These are phyloP conservation scores for Phyllostomus hastatus DNA, from an alignment of 2,113 vertebrate genomes.

Conservation along the genomic window DNA sequence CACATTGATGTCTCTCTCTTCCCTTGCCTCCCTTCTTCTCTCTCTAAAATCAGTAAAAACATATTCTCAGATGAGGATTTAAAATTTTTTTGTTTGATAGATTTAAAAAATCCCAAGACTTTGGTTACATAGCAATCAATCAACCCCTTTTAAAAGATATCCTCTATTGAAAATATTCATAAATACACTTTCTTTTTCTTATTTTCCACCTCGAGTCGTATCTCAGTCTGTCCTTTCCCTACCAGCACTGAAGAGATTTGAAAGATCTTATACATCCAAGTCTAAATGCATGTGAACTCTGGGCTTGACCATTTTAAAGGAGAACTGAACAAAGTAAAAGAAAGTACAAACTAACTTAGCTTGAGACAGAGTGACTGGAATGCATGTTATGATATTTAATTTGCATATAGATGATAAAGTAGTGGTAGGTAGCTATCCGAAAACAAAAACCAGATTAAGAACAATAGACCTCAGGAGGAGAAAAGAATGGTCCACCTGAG, in stretches of 20 bases:
- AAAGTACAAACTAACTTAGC: constrained; percentile 34
- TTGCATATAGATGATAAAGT: neutral
- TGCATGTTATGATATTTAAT: neutral
- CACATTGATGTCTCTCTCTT: too few relatives aligned
- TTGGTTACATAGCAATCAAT: constrained; percentile 11
- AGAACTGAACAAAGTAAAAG: constrained; percentile 34
- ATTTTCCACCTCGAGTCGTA: neutral
- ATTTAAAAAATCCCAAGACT: neutral
- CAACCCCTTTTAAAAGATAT: neutral
- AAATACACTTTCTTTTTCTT: constrained; percentile 19
- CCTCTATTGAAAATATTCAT: constrained; percentile 42
- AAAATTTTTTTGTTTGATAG: too few relatives aligned
- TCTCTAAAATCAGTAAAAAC: too few relatives aligned
- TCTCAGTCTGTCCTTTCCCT: neutral
- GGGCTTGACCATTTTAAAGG: constrained; percentile 31
- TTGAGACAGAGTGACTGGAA: neutral
- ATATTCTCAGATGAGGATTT: too few relatives aligned
- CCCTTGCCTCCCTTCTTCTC: too few relatives aligned
- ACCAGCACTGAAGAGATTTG: neutral
- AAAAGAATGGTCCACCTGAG: neutral
- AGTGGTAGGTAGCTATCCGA: neutral
- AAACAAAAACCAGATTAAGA: constrained; percentile 15
- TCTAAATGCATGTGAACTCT: constrained; percentile 1
- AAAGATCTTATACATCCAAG: neutral
- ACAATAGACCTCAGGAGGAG: neutral